phyloP scores from a whole-genome alignment of 2,888 invertebrate species.

The Apocheima hispidaria region DNA sequence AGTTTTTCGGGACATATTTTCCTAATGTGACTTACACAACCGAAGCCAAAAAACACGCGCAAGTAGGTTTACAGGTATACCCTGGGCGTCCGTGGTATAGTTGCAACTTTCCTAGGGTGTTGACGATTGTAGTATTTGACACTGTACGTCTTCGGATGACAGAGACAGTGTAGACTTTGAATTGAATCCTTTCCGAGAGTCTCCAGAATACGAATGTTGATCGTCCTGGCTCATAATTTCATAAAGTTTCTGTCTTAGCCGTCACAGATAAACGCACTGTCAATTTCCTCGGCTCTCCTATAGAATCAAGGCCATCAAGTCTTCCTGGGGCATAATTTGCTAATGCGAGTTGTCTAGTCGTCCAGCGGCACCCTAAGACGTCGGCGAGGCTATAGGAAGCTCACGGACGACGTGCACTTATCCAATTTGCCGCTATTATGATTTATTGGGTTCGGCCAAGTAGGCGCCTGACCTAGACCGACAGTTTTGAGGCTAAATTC shows the following conservation, averaged over 20 bases:
- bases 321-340: slow-evolving; percentile 36
- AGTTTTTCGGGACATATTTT: no score
- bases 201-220: no score
- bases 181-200: no score
- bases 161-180: no score
- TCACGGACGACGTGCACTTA: slow-evolving; percentile 73
- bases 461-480: slow-evolving; percentile 80
- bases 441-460: slow-evolving; percentile 76
- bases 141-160: no score
- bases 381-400: slow-evolving; percentile 80
- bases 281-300: slow-evolving; percentile 23
- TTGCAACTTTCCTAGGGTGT: no score
- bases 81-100: no score
- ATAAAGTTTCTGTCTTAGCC: not conserved
- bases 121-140: no score
- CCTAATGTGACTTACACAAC: no score
- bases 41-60: no score
- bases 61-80: no score
- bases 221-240: not conserved
- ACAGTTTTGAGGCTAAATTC: not conserved
- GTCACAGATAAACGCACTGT: slow-evolving; percentile 2
- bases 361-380: slow-evolving; percentile 65
- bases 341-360: slow-evolving; percentile 37
- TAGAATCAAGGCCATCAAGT: slow-evolving; percentile 29
- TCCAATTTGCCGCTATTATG: slow-evolving; percentile 82